Evolutionary conservation across 2,113 vertebrate genomes (phyloP), one percentile per base, ranked within the genome.

Genomic region (Hylia prasina): DNA sequence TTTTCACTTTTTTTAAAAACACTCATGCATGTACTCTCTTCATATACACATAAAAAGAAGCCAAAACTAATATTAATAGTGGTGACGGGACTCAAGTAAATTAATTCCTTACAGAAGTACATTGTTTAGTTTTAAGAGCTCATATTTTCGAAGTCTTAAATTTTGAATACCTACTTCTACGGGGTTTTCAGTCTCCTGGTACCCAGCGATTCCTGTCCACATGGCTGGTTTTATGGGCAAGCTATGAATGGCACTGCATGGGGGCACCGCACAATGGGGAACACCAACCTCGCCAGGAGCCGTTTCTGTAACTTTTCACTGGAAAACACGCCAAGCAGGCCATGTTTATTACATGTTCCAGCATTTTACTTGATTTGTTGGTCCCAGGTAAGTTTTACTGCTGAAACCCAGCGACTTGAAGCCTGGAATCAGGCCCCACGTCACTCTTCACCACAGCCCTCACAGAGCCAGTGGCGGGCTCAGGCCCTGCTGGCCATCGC

Each of bases 71-170:
- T 93, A 96, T 87, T 92, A 95, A 94, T 90, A 92, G 91, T 1
- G 37, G 72, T 92, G 71, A 93, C 31, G 3, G 51, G 82, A 71
- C 72, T 75, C 3, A 0, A 71, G 85, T 71, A 96, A 95, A 96
- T 94, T 92, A 96, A 97, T 97, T 96, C 93, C 90, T 95, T 90
- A 97, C 93, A 97, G 72, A 92, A 96, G 94, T 90, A 87, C 92
- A 94, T 96, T 96, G 92, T 96, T 96, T 90, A 78, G 90, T 95
- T 97, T 97, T 97, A 97, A 96, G 95, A 97, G 90, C 93, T 95
- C 96, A 93, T 97, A 96, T 97, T 96, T 96, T 96, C 18, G 0
- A 89, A 94, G 93, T 96, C 95, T 97, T 97, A 97, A 96, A 96
- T 96, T 96, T 94, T 97, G 92, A 96, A 92, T 96, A 95, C 94